Conservation (phyloP, 2,797 vertebrate genomes). For the Iguana delicatissima region DNA sequence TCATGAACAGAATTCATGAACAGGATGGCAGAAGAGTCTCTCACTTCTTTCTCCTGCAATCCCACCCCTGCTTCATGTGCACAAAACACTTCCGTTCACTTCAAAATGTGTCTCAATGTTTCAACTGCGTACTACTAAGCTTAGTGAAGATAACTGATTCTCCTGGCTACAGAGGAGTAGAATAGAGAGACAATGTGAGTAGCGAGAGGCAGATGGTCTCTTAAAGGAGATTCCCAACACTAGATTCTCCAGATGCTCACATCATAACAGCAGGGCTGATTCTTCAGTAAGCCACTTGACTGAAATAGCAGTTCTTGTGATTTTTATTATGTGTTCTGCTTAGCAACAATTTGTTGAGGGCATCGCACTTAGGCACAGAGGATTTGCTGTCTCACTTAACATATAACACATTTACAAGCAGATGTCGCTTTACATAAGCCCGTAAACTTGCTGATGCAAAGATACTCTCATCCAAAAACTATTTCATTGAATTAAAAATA, state of each 20-base stretch:
- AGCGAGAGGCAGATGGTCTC: neutral
- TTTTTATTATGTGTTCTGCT: neutral
- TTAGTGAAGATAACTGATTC: neutral
- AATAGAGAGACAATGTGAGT: neutral
- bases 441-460: neutral
- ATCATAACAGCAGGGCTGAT: neutral
- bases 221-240: neutral
- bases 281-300: neutral
- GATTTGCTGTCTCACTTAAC: neutral
- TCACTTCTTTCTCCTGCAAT: neutral
- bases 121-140: conserved; percentile 48
- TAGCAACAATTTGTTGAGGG: neutral
- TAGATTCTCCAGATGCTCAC: neutral
- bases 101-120: conserved; percentile 42
- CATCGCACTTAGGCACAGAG: neutral
- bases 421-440: neutral
- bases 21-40: accelerated
- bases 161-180: neutral
- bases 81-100: accelerated
- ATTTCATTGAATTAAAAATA: too few species aligned
- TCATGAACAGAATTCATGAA: too few species aligned
- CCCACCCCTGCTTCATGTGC: neutral
- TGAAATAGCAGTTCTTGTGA: conserved; percentile 31
- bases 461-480: neutral
- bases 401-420: neutral